phyloP scores from a whole-genome alignment of 2,888 invertebrate genomes.

The Drosophila aldrichi region DNA sequence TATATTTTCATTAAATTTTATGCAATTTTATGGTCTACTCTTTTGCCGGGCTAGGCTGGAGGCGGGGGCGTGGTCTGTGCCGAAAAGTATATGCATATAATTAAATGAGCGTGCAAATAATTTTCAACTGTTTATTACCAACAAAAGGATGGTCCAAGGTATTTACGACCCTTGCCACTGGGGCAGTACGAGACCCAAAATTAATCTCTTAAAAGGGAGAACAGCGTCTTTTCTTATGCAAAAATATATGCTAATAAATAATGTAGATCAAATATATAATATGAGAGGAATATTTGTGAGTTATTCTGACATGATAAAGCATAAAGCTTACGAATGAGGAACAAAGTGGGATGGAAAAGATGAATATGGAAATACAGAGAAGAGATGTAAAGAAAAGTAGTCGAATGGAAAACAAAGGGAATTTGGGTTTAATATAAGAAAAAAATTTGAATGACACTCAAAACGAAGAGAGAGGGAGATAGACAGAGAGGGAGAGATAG shows the following conservation, averaged over 20 bases:
- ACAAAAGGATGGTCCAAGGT: constrained; percentile 7
- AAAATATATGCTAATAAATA: constrained; percentile 1
- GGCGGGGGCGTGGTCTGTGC: not conserved
- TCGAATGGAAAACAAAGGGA: not conserved
- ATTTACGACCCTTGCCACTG: constrained; percentile 4
- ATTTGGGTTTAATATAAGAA: too few species aligned
- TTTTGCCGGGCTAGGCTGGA: not conserved
- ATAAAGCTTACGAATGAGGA: not conserved
- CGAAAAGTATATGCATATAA: constrained; percentile 45
- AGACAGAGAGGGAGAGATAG: not conserved
- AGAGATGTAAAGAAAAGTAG: not conserved
- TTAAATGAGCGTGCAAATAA: constrained; percentile 53
- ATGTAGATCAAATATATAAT: not conserved
- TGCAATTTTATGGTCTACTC: constrained; percentile 60
- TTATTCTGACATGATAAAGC: not conserved
- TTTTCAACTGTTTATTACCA: constrained; percentile 29
- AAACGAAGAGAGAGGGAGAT: not conserved
- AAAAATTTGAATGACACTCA: too few species aligned
- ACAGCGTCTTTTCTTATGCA: not conserved
- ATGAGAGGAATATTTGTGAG: not conserved
- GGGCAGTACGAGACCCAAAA: not conserved
- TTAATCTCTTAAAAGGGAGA: not conserved
- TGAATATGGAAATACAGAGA: not conserved
- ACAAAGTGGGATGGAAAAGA: not conserved
- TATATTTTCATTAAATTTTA: constrained; percentile 76